These are phyloP conservation scores for Panzeria rudis DNA, from an alignment of 2,888 invertebrate species.

Conservation along the genomic window DNA sequence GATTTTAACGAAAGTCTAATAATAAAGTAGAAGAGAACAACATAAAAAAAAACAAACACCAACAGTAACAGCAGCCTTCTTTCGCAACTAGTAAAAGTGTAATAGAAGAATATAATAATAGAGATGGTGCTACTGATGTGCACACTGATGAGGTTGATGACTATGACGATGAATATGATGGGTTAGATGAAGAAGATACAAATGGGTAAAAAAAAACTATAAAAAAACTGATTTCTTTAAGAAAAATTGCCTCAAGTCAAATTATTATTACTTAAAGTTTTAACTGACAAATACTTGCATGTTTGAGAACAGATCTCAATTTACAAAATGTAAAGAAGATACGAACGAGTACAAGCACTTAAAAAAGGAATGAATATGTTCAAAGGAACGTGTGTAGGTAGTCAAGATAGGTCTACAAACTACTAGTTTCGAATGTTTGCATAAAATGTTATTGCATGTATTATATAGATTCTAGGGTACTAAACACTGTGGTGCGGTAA, in stretches of 20 bases:
- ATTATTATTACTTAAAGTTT: slow-evolving; percentile 61
- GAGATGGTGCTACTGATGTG: slow-evolving; percentile 66
- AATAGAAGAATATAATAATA: slow-evolving; percentile 63
- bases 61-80: background rate
- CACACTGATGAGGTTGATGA: slow-evolving; percentile 38
- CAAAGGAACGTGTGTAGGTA: slow-evolving; percentile 13
- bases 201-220: background rate
- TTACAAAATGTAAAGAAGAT: slow-evolving; percentile 37
- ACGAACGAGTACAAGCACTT: background rate
- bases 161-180: slow-evolving; percentile 42
- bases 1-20: slow-evolving; percentile 71
- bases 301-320: slow-evolving; percentile 32
- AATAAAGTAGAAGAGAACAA: slow-evolving; percentile 39
- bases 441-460: background rate
- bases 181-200: slow-evolving; percentile 19
- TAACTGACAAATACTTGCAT: slow-evolving; percentile 54
- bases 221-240: slow-evolving; percentile 4
- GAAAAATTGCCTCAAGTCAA: slow-evolving; percentile 53
- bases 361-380: background rate
- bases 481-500: background rate
- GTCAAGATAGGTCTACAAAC: slow-evolving; percentile 21
- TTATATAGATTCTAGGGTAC: background rate
- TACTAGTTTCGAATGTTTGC: slow-evolving; percentile 33
- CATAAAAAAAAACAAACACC: slow-evolving; percentile 1
- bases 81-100: slow-evolving; percentile 65